Percentiles rank a stretch among this genome's conserved stretches.
These are phyloP conservation scores for Montipora foliosa DNA, from an alignment of 64 coral and sea anemone species.

Conservation along the genomic window DNA sequence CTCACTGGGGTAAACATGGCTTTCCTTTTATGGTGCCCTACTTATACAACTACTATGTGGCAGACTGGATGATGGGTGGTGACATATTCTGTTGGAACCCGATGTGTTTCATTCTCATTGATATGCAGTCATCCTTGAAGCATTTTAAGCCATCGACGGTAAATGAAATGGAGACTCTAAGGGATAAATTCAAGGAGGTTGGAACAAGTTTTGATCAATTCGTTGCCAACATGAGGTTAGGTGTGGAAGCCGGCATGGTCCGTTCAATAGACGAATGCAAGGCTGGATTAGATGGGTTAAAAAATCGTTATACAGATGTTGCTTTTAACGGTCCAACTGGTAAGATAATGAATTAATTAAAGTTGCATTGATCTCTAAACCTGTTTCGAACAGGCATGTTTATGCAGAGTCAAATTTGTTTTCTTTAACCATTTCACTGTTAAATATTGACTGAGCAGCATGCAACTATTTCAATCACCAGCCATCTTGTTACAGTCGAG, in stretches of 20 bases:
- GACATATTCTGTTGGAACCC: constrained; percentile 89
- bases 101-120: constrained; percentile 44
- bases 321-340: constrained; percentile 57
- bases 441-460: too few species aligned
- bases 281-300: constrained; percentile 58
- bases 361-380: too few species aligned
- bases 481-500: too few species aligned
- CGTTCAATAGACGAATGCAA: constrained; percentile 62
- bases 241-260: constrained; percentile 84
- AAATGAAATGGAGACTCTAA: constrained; percentile 47
- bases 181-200: constrained; percentile 52
- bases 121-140: constrained; percentile 10
- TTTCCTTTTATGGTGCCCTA: constrained; percentile 72
- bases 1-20: constrained; percentile 67
- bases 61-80: constrained; percentile 82
- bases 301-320: constrained; percentile 53
- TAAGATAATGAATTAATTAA: not conserved
- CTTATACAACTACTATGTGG: constrained; percentile 72
- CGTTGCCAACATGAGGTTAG: constrained; percentile 66
- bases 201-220: constrained; percentile 47
- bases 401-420: too few species aligned
- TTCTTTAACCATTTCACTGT: too few species aligned
- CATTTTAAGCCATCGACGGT: constrained; percentile 74
- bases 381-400: too few species aligned
- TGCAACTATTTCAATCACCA: too few species aligned